Conservation (phyloP, 2,113 vertebrate genomes). For the Dissostichus mawsoni region DNA sequence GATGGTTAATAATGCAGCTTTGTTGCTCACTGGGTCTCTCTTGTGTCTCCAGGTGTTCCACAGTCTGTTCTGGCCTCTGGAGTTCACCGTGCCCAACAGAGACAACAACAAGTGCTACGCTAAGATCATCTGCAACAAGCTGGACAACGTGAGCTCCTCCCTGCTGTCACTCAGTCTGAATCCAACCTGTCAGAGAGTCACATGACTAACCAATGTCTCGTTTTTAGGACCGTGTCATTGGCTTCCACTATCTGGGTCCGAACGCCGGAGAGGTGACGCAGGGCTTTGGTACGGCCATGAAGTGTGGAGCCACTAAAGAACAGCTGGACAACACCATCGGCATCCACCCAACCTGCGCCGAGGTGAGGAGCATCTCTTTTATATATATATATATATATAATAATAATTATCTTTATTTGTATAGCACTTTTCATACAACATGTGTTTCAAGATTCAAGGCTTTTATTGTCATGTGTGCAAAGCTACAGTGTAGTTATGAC, state of each 20-base stretch:
- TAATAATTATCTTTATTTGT: no score
- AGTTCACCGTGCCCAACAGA: slow-evolving; percentile 91
- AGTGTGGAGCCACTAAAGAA: slow-evolving; percentile 94
- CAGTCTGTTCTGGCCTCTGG: slow-evolving; percentile 95
- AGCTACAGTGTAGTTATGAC: no score
- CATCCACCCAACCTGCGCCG: slow-evolving; percentile 96
- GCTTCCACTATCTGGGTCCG: slow-evolving; percentile 95
- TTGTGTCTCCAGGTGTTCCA: slow-evolving; percentile 88
- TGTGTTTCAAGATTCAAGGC: no score
- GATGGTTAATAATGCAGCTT: no score
- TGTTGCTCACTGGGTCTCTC: not conserved
- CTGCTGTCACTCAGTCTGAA: not conserved
- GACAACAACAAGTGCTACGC: slow-evolving; percentile 93
- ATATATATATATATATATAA: no score
- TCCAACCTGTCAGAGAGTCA: not conserved
- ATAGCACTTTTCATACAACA: no score
- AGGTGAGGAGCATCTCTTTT: slow-evolving; percentile 81
- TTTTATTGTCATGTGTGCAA: no score
- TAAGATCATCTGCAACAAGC: slow-evolving; percentile 94
- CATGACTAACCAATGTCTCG: not conserved
- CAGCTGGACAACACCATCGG: slow-evolving; percentile 92
- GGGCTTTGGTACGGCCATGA: slow-evolving; percentile 94
- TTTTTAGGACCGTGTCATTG: slow-evolving; percentile 90
- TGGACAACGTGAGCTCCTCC: slow-evolving; percentile 84
- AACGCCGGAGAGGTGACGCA: slow-evolving; percentile 97